Evolutionary conservation across 37 sponge, comb jelly and placozoan species (phyloP).

Genomic region (Agelas oroides): DNA sequence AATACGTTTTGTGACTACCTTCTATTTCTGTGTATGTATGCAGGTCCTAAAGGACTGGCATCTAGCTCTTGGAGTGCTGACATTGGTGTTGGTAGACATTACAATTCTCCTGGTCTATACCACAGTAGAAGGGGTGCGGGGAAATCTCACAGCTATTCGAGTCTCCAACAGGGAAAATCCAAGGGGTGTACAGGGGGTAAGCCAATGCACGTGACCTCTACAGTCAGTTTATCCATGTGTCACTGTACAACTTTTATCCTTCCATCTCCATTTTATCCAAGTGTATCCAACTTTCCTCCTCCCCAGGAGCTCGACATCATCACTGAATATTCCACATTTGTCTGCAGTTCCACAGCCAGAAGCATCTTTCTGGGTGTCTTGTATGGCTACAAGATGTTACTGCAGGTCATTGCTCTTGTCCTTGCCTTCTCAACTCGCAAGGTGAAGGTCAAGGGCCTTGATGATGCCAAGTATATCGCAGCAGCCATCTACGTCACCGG

Average conservation of each 20-base stretch:
- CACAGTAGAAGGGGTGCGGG: not conserved
- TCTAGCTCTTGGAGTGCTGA: slow-evolving; percentile 3
- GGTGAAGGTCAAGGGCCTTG: not conserved
- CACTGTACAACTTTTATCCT: no score
- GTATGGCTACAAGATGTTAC: slow-evolving; percentile 6
- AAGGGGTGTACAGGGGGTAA: not conserved
- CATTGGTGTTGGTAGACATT: slow-evolving; percentile 15
- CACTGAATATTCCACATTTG: not conserved
- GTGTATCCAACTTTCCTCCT: no score
- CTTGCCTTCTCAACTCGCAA: not conserved
- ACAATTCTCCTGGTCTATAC: not conserved
- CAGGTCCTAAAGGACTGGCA: slow-evolving; percentile 22
- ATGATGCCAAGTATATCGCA: slow-evolving; percentile 2
- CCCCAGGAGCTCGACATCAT: not conserved
- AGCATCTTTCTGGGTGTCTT: not conserved
- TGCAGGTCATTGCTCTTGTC: not conserved
- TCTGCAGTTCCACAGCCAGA: not conserved
- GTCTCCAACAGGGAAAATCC: slow-evolving; percentile 12
- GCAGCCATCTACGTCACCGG: not conserved
- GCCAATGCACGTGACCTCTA: not conserved
- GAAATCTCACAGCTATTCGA: not conserved
- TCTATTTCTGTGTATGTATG: no score
- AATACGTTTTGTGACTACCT: no score
- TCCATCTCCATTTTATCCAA: no score
- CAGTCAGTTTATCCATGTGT: no score